Percentiles rank a stretch among this genome's conserved stretches.
These are phyloP conservation scores for Recurvirostra avosetta DNA, from an alignment of 2,113 vertebrate species.

Conservation along the genomic window DNA sequence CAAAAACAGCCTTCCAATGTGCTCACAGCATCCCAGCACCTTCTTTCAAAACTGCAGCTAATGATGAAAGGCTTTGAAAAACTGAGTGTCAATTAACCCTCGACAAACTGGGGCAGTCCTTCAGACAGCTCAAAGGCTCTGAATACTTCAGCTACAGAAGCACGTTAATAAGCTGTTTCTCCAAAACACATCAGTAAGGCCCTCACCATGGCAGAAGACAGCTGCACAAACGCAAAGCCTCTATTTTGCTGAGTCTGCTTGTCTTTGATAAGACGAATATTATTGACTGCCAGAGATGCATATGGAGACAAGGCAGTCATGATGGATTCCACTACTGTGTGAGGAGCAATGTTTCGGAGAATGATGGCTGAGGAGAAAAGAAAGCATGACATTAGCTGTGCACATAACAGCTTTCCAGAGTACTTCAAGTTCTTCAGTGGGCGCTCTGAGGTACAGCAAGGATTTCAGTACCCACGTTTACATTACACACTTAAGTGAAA, in stretches of 20 bases:
- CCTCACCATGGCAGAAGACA: constrained; percentile 94
- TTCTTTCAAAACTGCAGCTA: not conserved
- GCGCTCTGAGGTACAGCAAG: not conserved
- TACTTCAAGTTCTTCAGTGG: not conserved
- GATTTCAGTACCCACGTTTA: not conserved
- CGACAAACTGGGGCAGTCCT: not conserved
- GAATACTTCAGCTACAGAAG: not conserved
- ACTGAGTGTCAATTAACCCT: not conserved
- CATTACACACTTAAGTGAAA: not conserved
- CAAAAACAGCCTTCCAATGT: not conserved
- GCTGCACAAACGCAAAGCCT: constrained; percentile 96
- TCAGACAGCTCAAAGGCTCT: not conserved
- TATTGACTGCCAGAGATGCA: constrained; percentile 92
- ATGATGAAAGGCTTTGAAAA: not conserved
- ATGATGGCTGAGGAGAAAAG: constrained; percentile 85
- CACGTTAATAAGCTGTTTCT: not conserved
- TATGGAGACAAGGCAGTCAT: constrained; percentile 91
- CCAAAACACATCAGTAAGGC: not conserved
- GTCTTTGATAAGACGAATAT: constrained; percentile 98
- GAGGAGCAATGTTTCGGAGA: constrained; percentile 92
- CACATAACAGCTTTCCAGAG: not conserved
- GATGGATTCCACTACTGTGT: constrained; percentile 94
- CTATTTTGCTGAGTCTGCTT: constrained; percentile 97
- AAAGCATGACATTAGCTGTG: not conserved
- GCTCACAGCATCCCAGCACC: not conserved